Evolutionary conservation across 1,140 invertebrate genomes (phyloP).

Genomic region (Drosophila takahashii): DNA sequence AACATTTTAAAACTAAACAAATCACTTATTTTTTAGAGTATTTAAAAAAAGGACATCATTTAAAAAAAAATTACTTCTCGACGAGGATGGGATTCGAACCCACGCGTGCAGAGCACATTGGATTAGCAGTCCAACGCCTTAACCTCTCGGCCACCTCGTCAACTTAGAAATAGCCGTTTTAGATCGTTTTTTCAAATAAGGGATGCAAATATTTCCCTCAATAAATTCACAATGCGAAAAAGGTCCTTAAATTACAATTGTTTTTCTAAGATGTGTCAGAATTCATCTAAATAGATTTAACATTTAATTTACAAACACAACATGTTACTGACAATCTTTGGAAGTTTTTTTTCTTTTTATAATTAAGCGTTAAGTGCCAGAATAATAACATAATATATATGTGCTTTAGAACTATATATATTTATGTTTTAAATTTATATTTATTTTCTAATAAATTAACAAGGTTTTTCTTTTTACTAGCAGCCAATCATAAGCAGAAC

Average conservation of each 20-base stretch:
- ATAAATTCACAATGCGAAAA: neutral
- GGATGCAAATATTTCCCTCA: neutral
- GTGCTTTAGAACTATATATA: no score
- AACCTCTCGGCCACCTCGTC: conserved; percentile 96
- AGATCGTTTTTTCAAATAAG: conserved; percentile 12
- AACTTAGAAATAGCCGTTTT: neutral
- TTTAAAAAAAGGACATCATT: neutral
- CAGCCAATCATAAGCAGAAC: no score
- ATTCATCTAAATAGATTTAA: neutral
- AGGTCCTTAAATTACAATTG: neutral
- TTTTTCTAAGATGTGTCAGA: neutral
- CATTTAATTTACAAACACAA: neutral
- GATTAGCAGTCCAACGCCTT: conserved; percentile 95
- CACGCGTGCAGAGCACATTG: conserved; percentile 91
- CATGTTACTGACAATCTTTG: neutral
- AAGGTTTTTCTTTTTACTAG: no score
- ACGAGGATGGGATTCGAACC: conserved; percentile 96
- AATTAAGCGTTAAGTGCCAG: neutral
- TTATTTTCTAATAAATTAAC: no score
- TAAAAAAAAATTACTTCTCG: conserved; percentile 75
- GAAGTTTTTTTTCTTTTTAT: neutral
- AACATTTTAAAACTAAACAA: neutral
- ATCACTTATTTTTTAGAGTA: neutral
- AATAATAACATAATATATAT: no score
- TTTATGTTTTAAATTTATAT: no score